Percentiles rank a stretch among this genome's conserved stretches.
Evolutionary conservation across 2,113 vertebrate species (phyloP).

Genomic region (Gorsachius goisagi): DNA sequence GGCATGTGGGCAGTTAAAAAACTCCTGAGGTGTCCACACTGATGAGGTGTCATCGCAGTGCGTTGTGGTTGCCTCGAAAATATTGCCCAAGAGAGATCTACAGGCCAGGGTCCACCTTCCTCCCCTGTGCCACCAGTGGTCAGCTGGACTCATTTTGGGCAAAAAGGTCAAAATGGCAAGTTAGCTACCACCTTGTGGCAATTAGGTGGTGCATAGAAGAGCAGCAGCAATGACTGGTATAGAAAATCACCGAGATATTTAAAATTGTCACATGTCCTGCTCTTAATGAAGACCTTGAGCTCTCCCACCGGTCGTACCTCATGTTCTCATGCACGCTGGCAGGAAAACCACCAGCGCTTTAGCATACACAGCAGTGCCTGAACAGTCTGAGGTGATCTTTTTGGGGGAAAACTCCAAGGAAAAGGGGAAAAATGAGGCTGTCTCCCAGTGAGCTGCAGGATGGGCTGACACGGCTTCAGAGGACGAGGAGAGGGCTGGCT

Average conservation of each 20-base stretch:
- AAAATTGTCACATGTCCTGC: fast-evolving
- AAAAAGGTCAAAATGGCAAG: neutral
- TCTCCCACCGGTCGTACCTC: neutral
- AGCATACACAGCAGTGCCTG: neutral
- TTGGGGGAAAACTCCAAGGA: neutral
- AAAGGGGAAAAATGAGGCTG: neutral
- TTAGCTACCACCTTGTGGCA: neutral
- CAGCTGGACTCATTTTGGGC: neutral
- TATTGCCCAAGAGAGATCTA: neutral
- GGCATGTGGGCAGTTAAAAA: neutral
- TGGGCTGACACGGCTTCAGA: neutral
- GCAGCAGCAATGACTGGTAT: neutral
- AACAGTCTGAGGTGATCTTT: neutral
- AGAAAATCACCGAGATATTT: neutral
- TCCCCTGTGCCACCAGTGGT: neutral
- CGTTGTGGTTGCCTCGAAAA: neutral
- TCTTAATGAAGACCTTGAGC: neutral
- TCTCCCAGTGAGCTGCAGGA: neutral
- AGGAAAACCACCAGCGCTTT: neutral
- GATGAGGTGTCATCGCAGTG: neutral
- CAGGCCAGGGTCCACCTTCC: neutral
- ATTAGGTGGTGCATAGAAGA: no score
- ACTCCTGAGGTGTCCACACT: no score
- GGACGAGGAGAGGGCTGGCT: neutral
- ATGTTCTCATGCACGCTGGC: fast-evolving